phyloP scores from a whole-genome alignment of 2,888 invertebrate genomes.

The Scaptomyza flava region DNA sequence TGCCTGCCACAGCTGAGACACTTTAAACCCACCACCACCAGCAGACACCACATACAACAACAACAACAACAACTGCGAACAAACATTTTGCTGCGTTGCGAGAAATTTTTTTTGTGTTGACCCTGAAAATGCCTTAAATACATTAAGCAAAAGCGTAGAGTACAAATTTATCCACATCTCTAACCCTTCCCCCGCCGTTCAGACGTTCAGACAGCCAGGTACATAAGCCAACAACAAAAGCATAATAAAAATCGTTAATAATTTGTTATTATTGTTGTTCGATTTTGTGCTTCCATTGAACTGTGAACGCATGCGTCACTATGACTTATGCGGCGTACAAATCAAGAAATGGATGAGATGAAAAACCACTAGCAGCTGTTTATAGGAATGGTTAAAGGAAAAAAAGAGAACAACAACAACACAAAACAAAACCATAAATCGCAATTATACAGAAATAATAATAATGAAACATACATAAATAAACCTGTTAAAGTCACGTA shows the following conservation, averaged over 20 bases:
- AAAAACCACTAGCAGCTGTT: conserved; percentile 12
- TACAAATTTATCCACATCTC: conserved; percentile 39
- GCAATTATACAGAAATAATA: conserved; percentile 2
- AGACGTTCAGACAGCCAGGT: neutral
- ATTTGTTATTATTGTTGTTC: conserved; percentile 50
- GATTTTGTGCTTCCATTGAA: conserved; percentile 59
- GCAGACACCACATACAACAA: conserved; percentile 15
- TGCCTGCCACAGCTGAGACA: conserved; percentile 57
- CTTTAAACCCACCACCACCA: conserved; percentile 74
- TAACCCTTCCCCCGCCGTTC: neutral
- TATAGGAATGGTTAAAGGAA: conserved; percentile 5
- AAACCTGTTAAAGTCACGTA: neutral
- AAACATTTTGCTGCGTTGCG: conserved; percentile 70
- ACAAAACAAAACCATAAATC: conserved; percentile 2
- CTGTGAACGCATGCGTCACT: conserved; percentile 59
- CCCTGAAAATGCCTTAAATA: conserved; percentile 78
- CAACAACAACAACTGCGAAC: conserved; percentile 45
- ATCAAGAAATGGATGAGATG: conserved; percentile 10
- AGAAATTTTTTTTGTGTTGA: conserved; percentile 62
- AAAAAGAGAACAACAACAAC: neutral
- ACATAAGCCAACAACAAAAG: conserved; percentile 23
- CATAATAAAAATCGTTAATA: conserved; percentile 54
- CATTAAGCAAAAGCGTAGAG: conserved; percentile 71
- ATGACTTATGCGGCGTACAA: conserved; percentile 20
- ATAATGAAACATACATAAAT: neutral